Evolutionary conservation across 2,888 invertebrate species (phyloP).

Genomic region (Leptinotarsa juncta): DNA sequence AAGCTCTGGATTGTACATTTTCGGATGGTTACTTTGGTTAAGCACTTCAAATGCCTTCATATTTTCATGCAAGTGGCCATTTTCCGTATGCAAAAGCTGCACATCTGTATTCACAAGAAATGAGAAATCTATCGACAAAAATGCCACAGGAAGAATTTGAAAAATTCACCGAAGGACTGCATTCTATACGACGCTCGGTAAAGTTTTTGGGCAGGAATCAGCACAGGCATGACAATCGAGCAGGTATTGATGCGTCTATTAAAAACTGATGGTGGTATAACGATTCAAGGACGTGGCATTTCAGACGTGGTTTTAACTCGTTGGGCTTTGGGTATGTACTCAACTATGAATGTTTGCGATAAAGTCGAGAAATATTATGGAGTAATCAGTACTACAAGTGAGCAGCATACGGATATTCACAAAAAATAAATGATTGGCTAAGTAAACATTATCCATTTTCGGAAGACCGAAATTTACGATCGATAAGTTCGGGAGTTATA

Average conservation of each 20-base stretch:
- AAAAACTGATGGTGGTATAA: too few relatives aligned
- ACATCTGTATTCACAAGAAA: conserved; percentile 54
- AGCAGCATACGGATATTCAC: conserved; percentile 27
- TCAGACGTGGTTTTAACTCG: too few relatives aligned
- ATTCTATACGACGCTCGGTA: too few relatives aligned
- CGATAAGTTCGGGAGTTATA: background rate
- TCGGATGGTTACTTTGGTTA: conserved; percentile 49
- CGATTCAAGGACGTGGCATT: too few relatives aligned
- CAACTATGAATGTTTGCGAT: conserved; percentile 28
- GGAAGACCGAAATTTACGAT: background rate
- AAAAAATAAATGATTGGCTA: background rate
- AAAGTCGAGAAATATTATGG: conserved; percentile 5
- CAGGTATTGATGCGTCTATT: too few relatives aligned
- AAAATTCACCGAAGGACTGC: too few relatives aligned
- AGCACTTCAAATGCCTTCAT: conserved; percentile 48
- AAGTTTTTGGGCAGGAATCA: too few relatives aligned
- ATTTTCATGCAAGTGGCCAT: conserved; percentile 31
- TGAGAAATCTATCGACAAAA: conserved; percentile 44
- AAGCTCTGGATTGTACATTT: conserved; percentile 53
- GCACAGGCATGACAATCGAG: too few relatives aligned
- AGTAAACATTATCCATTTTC: background rate
- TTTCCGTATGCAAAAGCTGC: conserved; percentile 41
- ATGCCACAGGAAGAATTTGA: too few relatives aligned
- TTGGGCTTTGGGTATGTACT: too few relatives aligned
- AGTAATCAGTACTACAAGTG: background rate